A percentile compares a stretch with the other conserved stretches of the same genome.
These are phyloP conservation scores for Ctenoplectra terminalis DNA, from an alignment of 1,140 invertebrate species.

Conservation along the genomic window DNA sequence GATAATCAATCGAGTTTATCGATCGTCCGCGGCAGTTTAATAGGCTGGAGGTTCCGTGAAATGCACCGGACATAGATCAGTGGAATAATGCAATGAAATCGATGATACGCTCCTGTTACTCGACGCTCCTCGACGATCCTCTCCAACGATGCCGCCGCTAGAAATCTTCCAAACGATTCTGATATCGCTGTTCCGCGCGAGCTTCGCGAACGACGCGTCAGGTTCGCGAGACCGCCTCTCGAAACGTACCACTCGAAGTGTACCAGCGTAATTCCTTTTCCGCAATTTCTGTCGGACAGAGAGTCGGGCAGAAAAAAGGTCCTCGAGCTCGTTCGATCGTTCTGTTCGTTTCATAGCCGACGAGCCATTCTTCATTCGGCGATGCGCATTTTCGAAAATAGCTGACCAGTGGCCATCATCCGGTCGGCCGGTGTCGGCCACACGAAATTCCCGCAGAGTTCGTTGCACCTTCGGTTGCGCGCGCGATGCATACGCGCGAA, in stretches of 20 bases:
- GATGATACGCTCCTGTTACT: too few species aligned
- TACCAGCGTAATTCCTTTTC: background rate
- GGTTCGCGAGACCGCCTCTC: too few species aligned
- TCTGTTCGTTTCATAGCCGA: background rate
- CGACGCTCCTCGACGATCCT: too few species aligned
- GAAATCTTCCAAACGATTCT: too few species aligned
- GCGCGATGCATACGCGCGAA: background rate
- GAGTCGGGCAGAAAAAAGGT: background rate
- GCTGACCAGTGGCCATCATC: background rate
- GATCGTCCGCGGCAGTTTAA: background rate
- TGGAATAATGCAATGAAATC: too few species aligned
- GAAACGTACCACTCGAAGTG: background rate
- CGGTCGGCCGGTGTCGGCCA: background rate
- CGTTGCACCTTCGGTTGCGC: conserved; percentile 28
- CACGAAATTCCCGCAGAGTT: conserved; percentile 16
- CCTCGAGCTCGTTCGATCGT: background rate
- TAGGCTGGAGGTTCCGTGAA: background rate
- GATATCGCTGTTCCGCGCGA: background rate
- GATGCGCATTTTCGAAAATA: conserved; percentile 7
- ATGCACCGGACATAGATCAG: too few species aligned
- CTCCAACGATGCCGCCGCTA: too few species aligned
- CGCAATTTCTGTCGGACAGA: background rate
- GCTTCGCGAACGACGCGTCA: too few species aligned
- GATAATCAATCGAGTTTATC: background rate
- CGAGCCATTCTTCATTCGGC: background rate